Evolutionary conservation across 2,888 invertebrate species (phyloP), one percentile per base, ranked within the genome.

Genomic region (Crepidodera aurea): DNA sequence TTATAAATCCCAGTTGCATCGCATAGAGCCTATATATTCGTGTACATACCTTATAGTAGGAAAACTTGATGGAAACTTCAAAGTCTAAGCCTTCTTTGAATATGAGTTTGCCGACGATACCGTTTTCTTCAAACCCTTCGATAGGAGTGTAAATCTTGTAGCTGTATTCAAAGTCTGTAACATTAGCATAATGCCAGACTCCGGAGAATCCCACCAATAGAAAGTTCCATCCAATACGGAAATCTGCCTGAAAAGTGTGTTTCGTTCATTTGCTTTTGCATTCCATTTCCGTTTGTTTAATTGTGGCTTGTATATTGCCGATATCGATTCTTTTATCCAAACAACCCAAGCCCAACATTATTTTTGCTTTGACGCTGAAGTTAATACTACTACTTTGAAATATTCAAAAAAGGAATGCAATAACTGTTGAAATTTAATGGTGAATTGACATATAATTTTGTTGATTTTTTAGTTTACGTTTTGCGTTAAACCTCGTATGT

Each of bases 101-200:
- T 1, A 91, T 83, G 66, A 90, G 84, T 76, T 92, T 92, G 0
- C 88, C 83, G 0, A 91, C 88, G 6, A 90, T 82, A 0, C 92
- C 92, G 72, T 90, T 92, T 74, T 92, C 89, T 73, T 91, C 88
- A 68, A 92, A 89, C 2, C 89, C 89, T 71, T 88, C 86, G n/a
- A 93, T 78, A 0, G 93, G 93, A 0, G 92, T 91, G 74, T 87
- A 91, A 37, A 93, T 80, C 69, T 89, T 87, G 78, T 91, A 92
- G 0, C 90, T 85, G 78, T 93, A 92, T 66, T 92, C 89, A 67
- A 93, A 91, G 79, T 93, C 88, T 8, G 87, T 85, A 13, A 88
- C 77, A 48, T 85, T 84, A 79, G 83, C 83, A 79, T 86, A 90
- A 73, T 87, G 88, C 90, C 92, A 92, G 39, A 90, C 88, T 39